These are phyloP conservation scores for Echinarachnius parma DNA, from an alignment of 53 echinoderm and acorn worm genomes.

Conservation along the genomic window DNA sequence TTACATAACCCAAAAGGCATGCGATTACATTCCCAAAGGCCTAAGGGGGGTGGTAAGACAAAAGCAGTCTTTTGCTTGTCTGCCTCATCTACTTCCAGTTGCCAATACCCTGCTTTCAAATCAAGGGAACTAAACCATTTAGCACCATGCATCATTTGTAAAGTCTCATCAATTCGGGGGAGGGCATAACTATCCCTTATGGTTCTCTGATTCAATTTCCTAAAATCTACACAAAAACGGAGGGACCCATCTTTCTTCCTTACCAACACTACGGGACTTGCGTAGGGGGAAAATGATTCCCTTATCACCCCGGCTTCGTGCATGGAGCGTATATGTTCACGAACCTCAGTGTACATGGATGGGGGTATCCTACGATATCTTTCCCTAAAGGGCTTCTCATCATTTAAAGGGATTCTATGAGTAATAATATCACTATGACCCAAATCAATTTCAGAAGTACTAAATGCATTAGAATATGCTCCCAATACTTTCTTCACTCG, in stretches of 20 bases:
- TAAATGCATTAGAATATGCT: constrained; percentile 27
- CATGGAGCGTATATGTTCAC: constrained; percentile 36
- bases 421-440: constrained; percentile 24
- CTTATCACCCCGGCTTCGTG: constrained; percentile 28
- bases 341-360: constrained; percentile 44
- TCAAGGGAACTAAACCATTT: constrained; percentile 50
- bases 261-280: constrained; percentile 49
- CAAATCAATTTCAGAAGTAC: constrained; percentile 28
- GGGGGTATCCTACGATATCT: constrained; percentile 46
- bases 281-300: constrained; percentile 50
- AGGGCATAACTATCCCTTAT: constrained; percentile 40
- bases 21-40: constrained; percentile 45
- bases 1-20: constrained; percentile 52
- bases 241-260: constrained; percentile 46
- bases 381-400: constrained; percentile 36
- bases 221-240: constrained; percentile 45
- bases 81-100: constrained; percentile 27
- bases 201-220: constrained; percentile 37
- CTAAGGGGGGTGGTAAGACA: constrained; percentile 36
- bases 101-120: constrained; percentile 54
- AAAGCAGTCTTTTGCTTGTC: constrained; percentile 56
- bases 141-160: constrained; percentile 48
- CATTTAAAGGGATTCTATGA: constrained; percentile 44
- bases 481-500: neutral
- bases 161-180: constrained; percentile 54